Base-by-base conservation (phyloP, 2,888 invertebrate genomes). In the Drosophila multiciliata region DNA sequence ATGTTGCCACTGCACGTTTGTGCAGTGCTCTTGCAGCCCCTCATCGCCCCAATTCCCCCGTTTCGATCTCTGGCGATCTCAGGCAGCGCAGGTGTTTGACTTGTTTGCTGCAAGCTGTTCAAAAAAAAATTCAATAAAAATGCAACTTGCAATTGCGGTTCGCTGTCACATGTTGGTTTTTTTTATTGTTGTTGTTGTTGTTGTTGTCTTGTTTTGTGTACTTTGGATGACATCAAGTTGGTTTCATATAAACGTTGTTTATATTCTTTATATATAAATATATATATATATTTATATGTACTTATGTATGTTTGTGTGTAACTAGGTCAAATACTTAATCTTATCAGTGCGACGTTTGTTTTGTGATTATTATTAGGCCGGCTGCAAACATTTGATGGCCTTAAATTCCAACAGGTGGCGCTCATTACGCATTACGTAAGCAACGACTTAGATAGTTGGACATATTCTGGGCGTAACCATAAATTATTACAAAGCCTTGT, bases 71-170 rank as follows among this genome's bases (percentile, higher is more conserved):
- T 40, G 12, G 17, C 33, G 26, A 58, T 42, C 49, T 32, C 33
- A 54, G 38, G 29, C 50, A 49, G 49, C 35, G 87, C 85, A 86
- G 85, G 87, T 86, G 85, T 61, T 86, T 83, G 81, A 86, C 77
- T 87, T 78, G 54, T 54, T 35, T 36, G 77, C 69, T 62, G 73
- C 83, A 73, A 73, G 72, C 78, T 73, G 73, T 66, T 76, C 48
- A 53, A 62, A 65, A 55, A 53, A 62, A 68, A 62, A 71, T 69
- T 58, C 76, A 74, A 63, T 63, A 67, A 69, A 73, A 77, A 70
- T 62, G 42, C 65, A 73, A 83, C 65, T 75, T 73, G 52, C 54
- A 59, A 50, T 60, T 73, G 80, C 70, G 58, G 83, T 73, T 68
- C 59, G 40, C 48, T 73, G 66, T 68, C 78, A 66, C 64, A 73